Conservation (phyloP, 2,797 vertebrate species). For the Arrhamphus sclerolepis region DNA sequence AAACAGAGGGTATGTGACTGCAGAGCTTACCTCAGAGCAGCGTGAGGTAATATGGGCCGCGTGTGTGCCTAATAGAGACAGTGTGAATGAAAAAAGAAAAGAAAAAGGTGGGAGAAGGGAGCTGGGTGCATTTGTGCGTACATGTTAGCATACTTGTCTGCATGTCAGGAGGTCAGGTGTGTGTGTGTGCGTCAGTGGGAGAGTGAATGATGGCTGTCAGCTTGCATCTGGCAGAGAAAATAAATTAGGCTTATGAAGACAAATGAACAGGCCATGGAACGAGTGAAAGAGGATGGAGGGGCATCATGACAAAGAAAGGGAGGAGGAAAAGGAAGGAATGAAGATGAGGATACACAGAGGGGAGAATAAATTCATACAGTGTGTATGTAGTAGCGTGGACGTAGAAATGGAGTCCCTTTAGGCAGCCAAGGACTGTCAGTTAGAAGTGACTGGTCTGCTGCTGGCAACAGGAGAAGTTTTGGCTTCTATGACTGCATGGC, state of each 20-base stretch:
- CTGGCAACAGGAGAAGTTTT: constrained; percentile 56
- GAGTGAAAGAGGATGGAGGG: constrained; percentile 59
- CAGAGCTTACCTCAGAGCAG: constrained; percentile 68
- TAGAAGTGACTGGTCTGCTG: too few relatives aligned
- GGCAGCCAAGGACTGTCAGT: constrained; percentile 47
- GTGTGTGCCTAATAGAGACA: constrained; percentile 37
- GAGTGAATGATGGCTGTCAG: constrained; percentile 98
- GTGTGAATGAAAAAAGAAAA: constrained; percentile 45
- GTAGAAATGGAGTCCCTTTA: constrained; percentile 57
- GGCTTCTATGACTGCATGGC: constrained; percentile 34
- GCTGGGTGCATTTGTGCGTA: constrained; percentile 39
- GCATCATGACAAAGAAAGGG: constrained; percentile 29
- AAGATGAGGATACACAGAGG: constrained; percentile 39
- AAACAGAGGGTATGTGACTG: constrained; percentile 73
- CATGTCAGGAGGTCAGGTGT: constrained; percentile 62
- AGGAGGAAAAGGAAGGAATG: constrained; percentile 21
- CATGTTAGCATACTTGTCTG: constrained; percentile 42
- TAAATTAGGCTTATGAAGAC: constrained; percentile 99
- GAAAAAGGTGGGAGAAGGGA: constrained; percentile 38
- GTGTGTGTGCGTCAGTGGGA: constrained; percentile 55
- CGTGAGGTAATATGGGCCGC: constrained; percentile 56
- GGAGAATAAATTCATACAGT: constrained; percentile 55
- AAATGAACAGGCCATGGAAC: constrained; percentile 90
- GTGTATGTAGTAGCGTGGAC: constrained; percentile 37
- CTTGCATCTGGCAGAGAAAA: constrained; percentile 97